Conservation (phyloP, 2,797 vertebrate genomes). For the Tapirus indicus region DNA sequence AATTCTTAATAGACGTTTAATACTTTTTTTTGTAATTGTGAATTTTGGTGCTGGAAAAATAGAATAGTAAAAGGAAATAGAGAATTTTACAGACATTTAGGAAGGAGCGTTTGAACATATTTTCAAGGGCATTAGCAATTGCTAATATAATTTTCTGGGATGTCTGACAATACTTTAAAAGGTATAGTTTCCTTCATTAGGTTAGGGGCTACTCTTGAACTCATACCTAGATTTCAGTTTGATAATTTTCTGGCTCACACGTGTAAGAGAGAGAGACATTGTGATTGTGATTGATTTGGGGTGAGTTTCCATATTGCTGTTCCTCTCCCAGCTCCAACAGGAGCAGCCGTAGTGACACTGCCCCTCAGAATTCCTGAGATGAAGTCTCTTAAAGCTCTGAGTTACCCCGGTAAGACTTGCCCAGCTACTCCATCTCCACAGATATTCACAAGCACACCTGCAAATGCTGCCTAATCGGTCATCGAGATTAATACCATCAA, state of each 20-base stretch:
- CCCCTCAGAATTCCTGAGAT: background rate
- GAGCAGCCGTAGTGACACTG: background rate
- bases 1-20: background rate
- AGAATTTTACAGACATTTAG: background rate
- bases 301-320: background rate
- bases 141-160: background rate
- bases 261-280: background rate
- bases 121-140: background rate
- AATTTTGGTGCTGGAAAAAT: background rate
- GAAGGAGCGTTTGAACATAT: background rate
- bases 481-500: background rate
- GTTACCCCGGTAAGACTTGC: background rate
- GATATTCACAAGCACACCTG: background rate
- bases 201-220: background rate
- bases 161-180: background rate
- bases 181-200: background rate
- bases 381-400: background rate
- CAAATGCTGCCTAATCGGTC: background rate
- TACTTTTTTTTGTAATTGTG: background rate
- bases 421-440: background rate
- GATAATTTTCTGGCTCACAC: background rate
- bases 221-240: background rate
- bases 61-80: background rate
- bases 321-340: background rate
- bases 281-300: background rate